Conservation (phyloP, 2,888 invertebrate genomes). For the Smittia aterrima region DNA sequence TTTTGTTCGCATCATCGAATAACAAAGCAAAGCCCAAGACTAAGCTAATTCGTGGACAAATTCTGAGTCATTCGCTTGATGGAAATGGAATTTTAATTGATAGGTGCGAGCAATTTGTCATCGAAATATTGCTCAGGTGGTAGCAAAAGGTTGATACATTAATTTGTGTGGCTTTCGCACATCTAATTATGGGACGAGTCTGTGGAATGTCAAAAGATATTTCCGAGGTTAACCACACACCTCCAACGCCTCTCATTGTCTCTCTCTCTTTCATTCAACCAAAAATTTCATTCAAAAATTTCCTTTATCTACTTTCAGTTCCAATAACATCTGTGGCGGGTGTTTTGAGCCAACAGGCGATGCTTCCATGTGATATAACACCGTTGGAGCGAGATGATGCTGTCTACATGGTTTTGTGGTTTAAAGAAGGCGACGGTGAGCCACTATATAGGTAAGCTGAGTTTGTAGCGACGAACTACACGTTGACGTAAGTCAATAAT, state of each 20-base stretch:
- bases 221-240: neutral
- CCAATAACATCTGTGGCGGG: slow-evolving; percentile 78
- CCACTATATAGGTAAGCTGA: slow-evolving; percentile 75
- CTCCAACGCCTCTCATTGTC: too few relatives aligned
- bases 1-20: too few relatives aligned
- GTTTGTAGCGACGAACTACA: neutral
- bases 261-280: too few relatives aligned
- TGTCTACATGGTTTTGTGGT: slow-evolving; percentile 87
- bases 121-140: neutral
- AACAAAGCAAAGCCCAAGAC: too few relatives aligned
- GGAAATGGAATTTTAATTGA: neutral
- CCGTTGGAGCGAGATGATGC: slow-evolving; percentile 75
- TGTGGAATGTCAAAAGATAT: neutral
- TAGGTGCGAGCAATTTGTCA: neutral
- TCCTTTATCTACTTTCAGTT: slow-evolving; percentile 59
- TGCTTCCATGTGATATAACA: slow-evolving; percentile 82
- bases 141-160: neutral
- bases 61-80: neutral
- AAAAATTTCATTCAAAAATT: neutral
- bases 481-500: neutral
- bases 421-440: slow-evolving; percentile 78
- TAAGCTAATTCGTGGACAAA: too few relatives aligned
- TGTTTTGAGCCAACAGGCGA: slow-evolving; percentile 76
- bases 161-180: neutral
- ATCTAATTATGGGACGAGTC: neutral